Conservation (phyloP, 2,113 vertebrate species). For the Calypte anna region DNA sequence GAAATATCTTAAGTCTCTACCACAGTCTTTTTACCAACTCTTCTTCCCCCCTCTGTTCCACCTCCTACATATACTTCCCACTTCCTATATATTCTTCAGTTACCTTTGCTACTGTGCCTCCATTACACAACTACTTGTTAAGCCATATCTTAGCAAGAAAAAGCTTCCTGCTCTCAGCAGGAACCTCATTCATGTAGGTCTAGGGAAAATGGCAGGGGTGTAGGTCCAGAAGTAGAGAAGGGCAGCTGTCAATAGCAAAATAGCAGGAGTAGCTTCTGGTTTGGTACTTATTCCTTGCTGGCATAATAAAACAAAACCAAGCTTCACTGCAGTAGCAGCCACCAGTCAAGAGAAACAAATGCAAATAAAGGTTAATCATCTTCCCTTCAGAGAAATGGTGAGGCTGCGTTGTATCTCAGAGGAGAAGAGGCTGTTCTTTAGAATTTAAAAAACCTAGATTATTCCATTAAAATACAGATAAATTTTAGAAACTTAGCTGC, state of each 20-base stretch:
- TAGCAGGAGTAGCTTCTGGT: background rate
- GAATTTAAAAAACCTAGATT: background rate
- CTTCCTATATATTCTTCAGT: background rate
- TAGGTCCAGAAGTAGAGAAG: background rate
- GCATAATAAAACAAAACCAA: background rate
- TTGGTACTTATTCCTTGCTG: background rate
- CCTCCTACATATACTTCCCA: background rate
- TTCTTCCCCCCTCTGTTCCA: background rate
- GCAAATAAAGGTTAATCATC: background rate
- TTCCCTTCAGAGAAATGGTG: background rate
- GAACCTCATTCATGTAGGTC: background rate
- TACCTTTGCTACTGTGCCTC: background rate
- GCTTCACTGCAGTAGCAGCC: background rate
- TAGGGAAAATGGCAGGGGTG: background rate
- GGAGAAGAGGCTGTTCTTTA: background rate
- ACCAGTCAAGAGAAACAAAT: background rate
- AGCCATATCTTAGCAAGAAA: background rate
- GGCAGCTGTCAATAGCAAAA: background rate
- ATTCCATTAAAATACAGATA: background rate
- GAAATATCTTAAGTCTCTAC: background rate
- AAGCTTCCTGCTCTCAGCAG: background rate
- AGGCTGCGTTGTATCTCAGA: background rate
- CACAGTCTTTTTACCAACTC: background rate
- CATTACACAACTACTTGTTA: background rate
- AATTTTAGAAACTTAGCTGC: background rate